These are phyloP conservation scores for Linnaemya tessellans DNA, from an alignment of 2,888 invertebrate species.

Conservation along the genomic window DNA sequence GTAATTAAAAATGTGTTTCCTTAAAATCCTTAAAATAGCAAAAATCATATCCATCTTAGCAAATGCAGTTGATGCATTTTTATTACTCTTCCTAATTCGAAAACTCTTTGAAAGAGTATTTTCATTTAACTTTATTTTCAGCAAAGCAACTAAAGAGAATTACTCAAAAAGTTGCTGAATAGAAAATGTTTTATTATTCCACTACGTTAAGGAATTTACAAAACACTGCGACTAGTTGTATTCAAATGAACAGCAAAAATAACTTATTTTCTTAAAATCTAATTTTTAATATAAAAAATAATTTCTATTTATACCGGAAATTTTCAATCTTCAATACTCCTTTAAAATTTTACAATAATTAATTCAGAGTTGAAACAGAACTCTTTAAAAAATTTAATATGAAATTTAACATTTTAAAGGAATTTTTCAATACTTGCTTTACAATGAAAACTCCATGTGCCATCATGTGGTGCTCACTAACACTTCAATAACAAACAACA, in stretches of 20 bases:
- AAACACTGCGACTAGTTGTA: constrained; percentile 1
- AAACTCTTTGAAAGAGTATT: constrained; percentile 13
- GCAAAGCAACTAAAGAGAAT: constrained; percentile 20
- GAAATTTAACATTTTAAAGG: constrained; percentile 40
- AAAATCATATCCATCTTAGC: not conserved
- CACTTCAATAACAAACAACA: not conserved
- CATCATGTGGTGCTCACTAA: constrained; percentile 33
- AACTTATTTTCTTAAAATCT: not conserved
- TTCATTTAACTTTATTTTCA: not conserved
- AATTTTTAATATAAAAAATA: not conserved
- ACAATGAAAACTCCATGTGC: constrained; percentile 33
- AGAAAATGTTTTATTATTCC: constrained; percentile 3
- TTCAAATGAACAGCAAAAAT: not conserved
- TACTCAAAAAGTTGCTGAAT: constrained; percentile 41
- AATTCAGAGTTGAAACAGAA: not conserved
- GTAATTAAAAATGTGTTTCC: not conserved
- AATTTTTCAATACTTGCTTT: constrained; percentile 27
- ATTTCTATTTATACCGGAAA: not conserved
- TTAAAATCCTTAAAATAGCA: not conserved
- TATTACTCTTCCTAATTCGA: not conserved
- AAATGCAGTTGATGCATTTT: constrained; percentile 4
- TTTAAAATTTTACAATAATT: no score
- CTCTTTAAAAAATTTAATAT: not conserved
- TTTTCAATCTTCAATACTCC: not conserved
- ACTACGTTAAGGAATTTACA: constrained; percentile 61